These are phyloP conservation scores for Brachyptera risi DNA, from an alignment of 2,888 invertebrate genomes.

Conservation along the genomic window DNA sequence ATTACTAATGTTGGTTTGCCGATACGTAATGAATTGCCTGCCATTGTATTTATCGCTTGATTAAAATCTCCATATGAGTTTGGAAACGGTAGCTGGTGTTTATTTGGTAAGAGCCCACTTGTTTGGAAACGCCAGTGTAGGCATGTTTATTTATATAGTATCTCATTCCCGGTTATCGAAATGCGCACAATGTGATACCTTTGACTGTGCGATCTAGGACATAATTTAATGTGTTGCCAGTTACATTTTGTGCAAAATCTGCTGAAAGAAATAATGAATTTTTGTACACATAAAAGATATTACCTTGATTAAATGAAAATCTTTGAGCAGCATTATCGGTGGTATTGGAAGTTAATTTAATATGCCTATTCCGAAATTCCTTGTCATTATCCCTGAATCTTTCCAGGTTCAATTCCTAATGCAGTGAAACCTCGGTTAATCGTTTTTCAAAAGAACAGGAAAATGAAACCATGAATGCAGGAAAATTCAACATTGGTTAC, in stretches of 20 bases:
- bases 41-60: background rate
- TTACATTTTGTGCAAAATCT: background rate
- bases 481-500: no score
- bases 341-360: background rate
- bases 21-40: background rate
- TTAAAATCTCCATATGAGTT: background rate
- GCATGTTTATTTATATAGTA: background rate
- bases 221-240: background rate
- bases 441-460: no score
- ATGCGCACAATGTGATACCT: conserved; percentile 13
- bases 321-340: background rate
- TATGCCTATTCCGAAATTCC: no score
- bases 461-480: no score
- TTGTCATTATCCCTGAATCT: no score
- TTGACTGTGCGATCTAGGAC: background rate
- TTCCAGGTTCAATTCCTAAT: no score
- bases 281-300: background rate
- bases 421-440: no score
- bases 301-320: background rate
- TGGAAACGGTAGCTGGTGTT: conserved; percentile 7
- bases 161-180: conserved; percentile 15
- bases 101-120: no score
- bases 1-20: no score
- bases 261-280: background rate
- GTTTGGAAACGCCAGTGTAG: no score